Evolutionary conservation across 2,113 vertebrate genomes (phyloP).

Genomic region (Vulpes ferrilata): DNA sequence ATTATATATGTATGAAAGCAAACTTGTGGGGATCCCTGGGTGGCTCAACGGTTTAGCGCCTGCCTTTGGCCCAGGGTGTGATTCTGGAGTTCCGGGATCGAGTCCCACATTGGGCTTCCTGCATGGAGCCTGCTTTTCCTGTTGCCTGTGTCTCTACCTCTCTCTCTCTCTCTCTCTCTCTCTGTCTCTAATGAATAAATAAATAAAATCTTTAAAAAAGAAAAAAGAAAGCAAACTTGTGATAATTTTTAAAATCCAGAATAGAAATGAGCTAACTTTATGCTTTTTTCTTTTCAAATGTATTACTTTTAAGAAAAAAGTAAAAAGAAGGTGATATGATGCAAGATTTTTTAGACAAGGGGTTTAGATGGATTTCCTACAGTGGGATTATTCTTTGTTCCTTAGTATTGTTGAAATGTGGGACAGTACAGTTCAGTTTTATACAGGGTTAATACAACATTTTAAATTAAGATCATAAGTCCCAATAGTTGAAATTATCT

Average conservation of each 20-base stretch:
- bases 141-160: no score
- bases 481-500: background rate
- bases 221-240: background rate
- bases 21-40: background rate
- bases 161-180: no score
- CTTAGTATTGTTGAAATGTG: constrained; percentile 40
- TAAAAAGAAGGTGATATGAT: background rate
- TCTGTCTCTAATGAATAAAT: no score
- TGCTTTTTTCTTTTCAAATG: background rate
- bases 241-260: constrained; percentile 29
- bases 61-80: no score
- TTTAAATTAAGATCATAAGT: constrained; percentile 47
- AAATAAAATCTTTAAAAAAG: no score
- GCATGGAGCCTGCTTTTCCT: no score
- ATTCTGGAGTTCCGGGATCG: no score
- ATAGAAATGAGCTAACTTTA: background rate
- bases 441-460: background rate
- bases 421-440: constrained; percentile 39
- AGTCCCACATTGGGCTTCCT: no score
- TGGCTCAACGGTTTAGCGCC: no score
- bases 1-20: constrained; percentile 23
- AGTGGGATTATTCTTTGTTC: constrained; percentile 6
- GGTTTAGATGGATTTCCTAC: background rate
- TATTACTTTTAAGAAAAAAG: background rate
- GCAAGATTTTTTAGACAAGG: constrained; percentile 27